Evolutionary conservation across 1,140 invertebrate species (phyloP).

Genomic region (Melipona quadrifasciata): DNA sequence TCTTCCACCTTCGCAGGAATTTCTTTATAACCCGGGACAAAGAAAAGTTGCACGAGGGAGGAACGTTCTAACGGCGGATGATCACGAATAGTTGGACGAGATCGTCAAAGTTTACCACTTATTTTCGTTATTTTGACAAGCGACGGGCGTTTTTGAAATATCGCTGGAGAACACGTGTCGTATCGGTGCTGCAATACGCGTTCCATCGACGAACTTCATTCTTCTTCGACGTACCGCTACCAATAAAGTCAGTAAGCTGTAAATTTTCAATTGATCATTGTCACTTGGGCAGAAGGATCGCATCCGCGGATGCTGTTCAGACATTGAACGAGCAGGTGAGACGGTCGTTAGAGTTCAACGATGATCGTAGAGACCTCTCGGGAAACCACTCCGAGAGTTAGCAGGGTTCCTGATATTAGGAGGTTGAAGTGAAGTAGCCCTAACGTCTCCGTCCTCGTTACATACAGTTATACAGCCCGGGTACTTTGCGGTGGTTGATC

Average conservation of each 20-base stretch:
- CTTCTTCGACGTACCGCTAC: background rate
- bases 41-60: too few species aligned
- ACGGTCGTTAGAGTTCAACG: slow-evolving; percentile 52
- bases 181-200: too few species aligned
- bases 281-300: slow-evolving; percentile 33
- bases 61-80: background rate
- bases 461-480: slow-evolving; percentile 38
- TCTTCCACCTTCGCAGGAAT: background rate
- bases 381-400: slow-evolving; percentile 57
- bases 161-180: background rate
- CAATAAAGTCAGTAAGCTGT: background rate
- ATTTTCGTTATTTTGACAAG: background rate
- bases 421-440: slow-evolving; percentile 53
- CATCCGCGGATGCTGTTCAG: slow-evolving; percentile 28
- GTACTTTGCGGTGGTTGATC: slow-evolving; percentile 24
- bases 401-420: slow-evolving; percentile 50
- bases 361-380: slow-evolving; percentile 47
- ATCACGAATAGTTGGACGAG: background rate
- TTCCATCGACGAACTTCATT: background rate
- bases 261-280: slow-evolving; percentile 31
- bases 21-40: background rate
- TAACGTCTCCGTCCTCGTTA: slow-evolving; percentile 58
- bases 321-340: slow-evolving; percentile 49
- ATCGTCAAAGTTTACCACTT: background rate
- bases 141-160: background rate